Conservation (phyloP, 2,113 vertebrate genomes). For the Passer montanus region DNA sequence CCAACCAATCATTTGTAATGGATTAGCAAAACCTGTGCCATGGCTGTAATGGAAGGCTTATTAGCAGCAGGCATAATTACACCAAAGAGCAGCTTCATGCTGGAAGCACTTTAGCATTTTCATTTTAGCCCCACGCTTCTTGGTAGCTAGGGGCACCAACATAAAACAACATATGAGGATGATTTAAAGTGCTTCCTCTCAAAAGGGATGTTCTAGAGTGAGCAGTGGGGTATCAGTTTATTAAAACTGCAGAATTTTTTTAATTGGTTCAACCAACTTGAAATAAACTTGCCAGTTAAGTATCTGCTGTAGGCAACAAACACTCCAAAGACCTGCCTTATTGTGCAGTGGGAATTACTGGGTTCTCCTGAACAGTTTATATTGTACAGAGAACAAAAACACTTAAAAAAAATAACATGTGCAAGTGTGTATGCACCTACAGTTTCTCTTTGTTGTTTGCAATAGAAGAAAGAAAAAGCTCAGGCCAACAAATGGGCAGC, state of each 20-base stretch:
- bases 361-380: not conserved
- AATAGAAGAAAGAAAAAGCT: not conserved
- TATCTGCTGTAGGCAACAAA: not conserved
- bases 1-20: not conserved
- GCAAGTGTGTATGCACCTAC: not conserved
- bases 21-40: not conserved
- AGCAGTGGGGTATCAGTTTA: not conserved
- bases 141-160: not conserved
- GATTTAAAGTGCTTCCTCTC: not conserved
- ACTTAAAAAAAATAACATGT: not conserved
- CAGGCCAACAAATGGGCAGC: fast-evolving
- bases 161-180: not conserved
- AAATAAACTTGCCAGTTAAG: not conserved
- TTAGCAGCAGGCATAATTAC: constrained; percentile 33
- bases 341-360: not conserved
- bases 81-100: not conserved
- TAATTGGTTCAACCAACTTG: not conserved
- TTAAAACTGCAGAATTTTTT: not conserved
- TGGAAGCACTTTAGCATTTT: not conserved
- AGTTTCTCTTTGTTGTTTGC: not conserved
- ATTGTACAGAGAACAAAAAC: not conserved
- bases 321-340: fast-evolving
- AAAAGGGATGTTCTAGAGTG: not conserved
- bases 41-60: not conserved
- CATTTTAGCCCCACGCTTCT: not conserved